A percentile compares a stretch with the other conserved stretches of the same genome.
These are phyloP conservation scores for Lamellibrachia luymesi DNA, from an alignment of 1,140 invertebrate genomes.

Conservation along the genomic window DNA sequence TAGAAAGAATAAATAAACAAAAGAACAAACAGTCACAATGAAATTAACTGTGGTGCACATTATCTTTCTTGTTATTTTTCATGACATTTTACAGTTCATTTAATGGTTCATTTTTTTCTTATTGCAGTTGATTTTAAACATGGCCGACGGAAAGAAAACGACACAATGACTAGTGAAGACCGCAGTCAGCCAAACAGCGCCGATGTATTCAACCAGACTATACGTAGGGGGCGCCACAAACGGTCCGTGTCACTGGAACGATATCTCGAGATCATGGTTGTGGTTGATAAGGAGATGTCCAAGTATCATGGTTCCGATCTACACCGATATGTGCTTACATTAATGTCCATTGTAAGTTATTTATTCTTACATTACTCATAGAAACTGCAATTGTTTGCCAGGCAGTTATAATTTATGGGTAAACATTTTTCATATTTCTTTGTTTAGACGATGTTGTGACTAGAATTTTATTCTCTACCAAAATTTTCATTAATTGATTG, in stretches of 20 bases:
- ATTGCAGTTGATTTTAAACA: not conserved
- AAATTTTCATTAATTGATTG: too few relatives aligned
- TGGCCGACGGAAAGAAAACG: not conserved
- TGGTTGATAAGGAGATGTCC: constrained; percentile 82
- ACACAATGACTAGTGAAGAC: not conserved
- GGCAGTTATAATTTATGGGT: too few relatives aligned
- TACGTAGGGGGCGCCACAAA: constrained; percentile 28
- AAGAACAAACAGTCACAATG: not conserved
- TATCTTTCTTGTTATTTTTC: not conserved
- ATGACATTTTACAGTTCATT: not conserved
- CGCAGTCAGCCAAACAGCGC: not conserved
- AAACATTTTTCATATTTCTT: too few relatives aligned
- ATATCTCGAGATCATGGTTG: constrained; percentile 81
- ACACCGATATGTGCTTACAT: constrained; percentile 80
- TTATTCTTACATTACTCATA: not conserved
- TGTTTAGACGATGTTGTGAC: too few relatives aligned
- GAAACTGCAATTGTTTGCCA: not conserved
- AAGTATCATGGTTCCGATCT: constrained; percentile 57
- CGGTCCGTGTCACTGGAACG: constrained; percentile 62
- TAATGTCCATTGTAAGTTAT: constrained; percentile 82
- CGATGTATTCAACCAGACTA: not conserved
- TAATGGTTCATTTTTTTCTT: not conserved
- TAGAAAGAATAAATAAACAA: not conserved
- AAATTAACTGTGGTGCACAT: not conserved
- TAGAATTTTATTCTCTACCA: too few relatives aligned